Percentiles rank a stretch among this genome's conserved stretches.
Evolutionary conservation across 2,888 invertebrate genomes (phyloP).

Genomic region (Cerceris ruficornis): DNA sequence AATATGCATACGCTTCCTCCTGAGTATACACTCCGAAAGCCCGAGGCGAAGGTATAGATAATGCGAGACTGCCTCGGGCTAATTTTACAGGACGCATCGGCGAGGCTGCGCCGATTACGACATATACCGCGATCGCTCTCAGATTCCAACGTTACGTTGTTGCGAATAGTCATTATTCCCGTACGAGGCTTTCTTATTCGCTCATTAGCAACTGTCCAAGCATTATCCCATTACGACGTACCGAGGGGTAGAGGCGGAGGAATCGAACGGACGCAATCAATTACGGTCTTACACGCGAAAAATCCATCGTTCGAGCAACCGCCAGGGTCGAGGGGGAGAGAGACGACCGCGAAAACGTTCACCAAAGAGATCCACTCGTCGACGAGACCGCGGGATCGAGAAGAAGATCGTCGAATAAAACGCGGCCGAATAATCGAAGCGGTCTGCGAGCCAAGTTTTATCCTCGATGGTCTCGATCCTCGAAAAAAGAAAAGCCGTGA

Average conservation of each 20-base stretch:
- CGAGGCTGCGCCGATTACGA: slow-evolving; percentile 49
- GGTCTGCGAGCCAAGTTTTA: no score
- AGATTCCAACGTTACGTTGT: slow-evolving; percentile 14
- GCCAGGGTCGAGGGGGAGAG: slow-evolving; percentile 4
- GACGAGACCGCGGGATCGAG: no score
- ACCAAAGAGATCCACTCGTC: no score
- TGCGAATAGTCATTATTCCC: slow-evolving; percentile 27
- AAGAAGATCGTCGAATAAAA: no score
- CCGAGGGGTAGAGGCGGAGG: no score
- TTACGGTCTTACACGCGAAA: slow-evolving; percentile 8
- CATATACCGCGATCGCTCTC: slow-evolving; percentile 32
- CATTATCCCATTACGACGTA: slow-evolving; percentile 18
- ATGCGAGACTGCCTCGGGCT: slow-evolving; percentile 50
- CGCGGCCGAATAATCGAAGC: no score
- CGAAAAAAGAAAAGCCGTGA: no score
- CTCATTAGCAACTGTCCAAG: slow-evolving; percentile 26
- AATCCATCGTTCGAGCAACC: slow-evolving; percentile 14
- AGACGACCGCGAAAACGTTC: no score
- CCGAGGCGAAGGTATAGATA: slow-evolving; percentile 53
- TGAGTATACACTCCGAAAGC: slow-evolving; percentile 43
- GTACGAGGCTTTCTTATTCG: slow-evolving; percentile 16
- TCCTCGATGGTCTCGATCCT: no score
- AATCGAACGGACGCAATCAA: slow-evolving; percentile 1
- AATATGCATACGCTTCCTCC: slow-evolving; percentile 21
- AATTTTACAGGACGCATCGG: slow-evolving; percentile 50